Conservation (phyloP, 2,113 vertebrate species). For the Sturnus vulgaris region DNA sequence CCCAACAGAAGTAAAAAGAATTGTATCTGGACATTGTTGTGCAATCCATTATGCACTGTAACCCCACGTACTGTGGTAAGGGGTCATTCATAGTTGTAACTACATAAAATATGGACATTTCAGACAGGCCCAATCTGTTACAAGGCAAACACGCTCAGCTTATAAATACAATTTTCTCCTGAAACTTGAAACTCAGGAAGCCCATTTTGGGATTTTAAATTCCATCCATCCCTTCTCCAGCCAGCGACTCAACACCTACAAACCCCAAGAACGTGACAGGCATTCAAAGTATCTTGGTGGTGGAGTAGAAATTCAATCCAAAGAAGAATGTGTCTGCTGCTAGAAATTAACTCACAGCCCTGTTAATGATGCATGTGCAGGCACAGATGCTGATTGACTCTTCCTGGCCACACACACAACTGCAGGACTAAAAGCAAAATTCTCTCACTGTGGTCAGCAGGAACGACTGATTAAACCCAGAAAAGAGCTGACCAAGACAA, state of each 20-base stretch:
- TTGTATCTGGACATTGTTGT: not conserved
- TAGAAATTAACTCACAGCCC: conserved; percentile 13
- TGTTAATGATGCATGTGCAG: not conserved
- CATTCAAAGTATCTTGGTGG: not conserved
- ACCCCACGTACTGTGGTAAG: not conserved
- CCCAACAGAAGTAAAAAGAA: not conserved
- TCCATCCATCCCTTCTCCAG: not conserved
- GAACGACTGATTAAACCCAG: not conserved
- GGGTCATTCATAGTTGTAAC: not conserved
- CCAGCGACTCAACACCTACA: not conserved
- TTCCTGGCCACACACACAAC: conserved; percentile 12
- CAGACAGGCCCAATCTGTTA: not conserved
- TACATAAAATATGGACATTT: not conserved
- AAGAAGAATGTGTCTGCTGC: not conserved
- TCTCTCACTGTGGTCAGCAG: not conserved
- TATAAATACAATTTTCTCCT: not conserved
- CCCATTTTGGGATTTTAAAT: not conserved
- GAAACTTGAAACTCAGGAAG: not conserved
- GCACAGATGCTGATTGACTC: conserved; percentile 37
- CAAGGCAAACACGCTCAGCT: not conserved
- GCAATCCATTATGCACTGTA: not conserved
- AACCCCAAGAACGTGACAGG: not conserved
- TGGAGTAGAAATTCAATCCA: not conserved
- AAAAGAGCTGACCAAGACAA: conserved; percentile 19
- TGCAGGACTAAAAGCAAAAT: not conserved